Evolutionary conservation across 2,113 vertebrate genomes (phyloP).

Genomic region (Hyaena hyaena): DNA sequence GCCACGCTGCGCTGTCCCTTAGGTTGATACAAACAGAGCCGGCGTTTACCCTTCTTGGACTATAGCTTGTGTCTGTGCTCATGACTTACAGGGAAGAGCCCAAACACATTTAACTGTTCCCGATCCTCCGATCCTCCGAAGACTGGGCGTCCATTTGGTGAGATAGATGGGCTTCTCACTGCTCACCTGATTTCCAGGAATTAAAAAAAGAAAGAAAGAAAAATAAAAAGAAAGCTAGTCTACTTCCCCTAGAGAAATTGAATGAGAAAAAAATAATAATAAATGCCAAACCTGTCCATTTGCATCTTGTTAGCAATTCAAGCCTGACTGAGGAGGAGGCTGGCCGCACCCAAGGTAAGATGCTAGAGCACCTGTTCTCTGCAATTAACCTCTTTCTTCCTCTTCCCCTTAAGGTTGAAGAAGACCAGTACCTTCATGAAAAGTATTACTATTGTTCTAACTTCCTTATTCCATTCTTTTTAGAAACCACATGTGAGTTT

Average conservation of each 20-base stretch:
- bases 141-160: accelerated
- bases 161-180: not conserved
- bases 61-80: not conserved
- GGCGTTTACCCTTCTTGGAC: not conserved
- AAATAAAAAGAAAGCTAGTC: not conserved
- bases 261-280: not conserved
- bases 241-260: not conserved
- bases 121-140: not conserved
- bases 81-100: not conserved
- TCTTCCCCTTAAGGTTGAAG: not conserved
- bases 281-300: not conserved
- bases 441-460: not conserved
- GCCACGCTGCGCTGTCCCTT: not conserved
- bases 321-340: not conserved
- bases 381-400: not conserved
- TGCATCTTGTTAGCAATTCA: not conserved
- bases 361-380: not conserved
- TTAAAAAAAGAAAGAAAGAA: not conserved
- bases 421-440: not conserved
- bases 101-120: not conserved
- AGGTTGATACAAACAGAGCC: not conserved
- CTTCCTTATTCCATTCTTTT: not conserved
- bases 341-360: not conserved
- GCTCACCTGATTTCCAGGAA: not conserved
- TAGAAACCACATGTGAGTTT: not conserved